Evolutionary conservation across 1,140 invertebrate species (phyloP).

Genomic region (Scylla paramamosain): DNA sequence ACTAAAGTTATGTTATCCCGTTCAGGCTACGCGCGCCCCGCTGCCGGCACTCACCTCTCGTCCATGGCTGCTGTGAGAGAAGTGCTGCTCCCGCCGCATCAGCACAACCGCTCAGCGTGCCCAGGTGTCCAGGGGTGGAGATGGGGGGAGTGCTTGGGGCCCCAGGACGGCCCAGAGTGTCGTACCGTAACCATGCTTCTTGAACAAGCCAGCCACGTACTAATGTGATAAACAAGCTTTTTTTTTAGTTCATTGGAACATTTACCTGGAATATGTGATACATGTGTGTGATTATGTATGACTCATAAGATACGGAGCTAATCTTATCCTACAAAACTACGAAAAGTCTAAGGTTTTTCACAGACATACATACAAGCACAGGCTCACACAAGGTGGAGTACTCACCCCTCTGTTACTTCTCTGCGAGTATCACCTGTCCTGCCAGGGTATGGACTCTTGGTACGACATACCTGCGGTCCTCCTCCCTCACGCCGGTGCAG

Average conservation of each 20-base stretch:
- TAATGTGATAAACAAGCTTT: neutral
- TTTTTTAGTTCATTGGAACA: neutral
- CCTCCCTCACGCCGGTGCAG: neutral
- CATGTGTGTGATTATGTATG: too few species aligned
- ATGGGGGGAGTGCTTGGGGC: neutral
- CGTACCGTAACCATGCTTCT: neutral
- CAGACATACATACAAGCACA: neutral
- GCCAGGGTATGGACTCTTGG: neutral
- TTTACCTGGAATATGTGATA: neutral
- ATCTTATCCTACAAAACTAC: neutral
- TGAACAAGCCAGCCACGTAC: neutral
- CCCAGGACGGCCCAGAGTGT: neutral
- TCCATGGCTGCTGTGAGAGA: neutral
- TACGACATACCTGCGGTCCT: too few species aligned
- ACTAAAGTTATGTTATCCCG: neutral
- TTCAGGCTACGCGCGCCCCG: too few species aligned
- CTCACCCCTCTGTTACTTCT: neutral
- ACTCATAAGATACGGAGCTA: neutral
- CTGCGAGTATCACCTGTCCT: neutral
- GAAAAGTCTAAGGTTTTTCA: too few species aligned
- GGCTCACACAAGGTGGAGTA: neutral
- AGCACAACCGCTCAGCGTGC: neutral
- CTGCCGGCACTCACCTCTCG: neutral
- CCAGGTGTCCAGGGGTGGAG: neutral
- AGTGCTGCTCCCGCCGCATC: neutral